A percentile compares a stretch with the other conserved stretches of the same genome.
Conservation (phyloP, 2,888 invertebrate species). For the Euplagia quadripunctaria region DNA sequence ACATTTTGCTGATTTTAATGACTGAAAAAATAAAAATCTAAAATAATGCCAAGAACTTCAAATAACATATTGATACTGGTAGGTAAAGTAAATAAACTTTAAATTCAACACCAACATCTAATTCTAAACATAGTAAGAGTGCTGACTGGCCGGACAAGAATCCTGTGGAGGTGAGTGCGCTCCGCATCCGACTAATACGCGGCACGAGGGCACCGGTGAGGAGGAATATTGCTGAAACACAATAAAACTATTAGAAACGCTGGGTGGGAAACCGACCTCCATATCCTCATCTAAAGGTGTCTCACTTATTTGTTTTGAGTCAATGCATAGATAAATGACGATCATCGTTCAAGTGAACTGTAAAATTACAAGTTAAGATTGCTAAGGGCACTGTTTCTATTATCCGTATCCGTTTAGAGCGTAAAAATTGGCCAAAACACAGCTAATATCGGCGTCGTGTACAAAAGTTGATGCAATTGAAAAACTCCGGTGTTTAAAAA, state of each 20-base stretch:
- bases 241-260: not conserved
- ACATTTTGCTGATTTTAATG: too few relatives aligned
- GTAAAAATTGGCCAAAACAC: not conserved
- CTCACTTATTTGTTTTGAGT: not conserved
- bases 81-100: not conserved
- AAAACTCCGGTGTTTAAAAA: too few relatives aligned
- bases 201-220: constrained; percentile 64
- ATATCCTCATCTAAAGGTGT: not conserved
- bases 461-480: not conserved
- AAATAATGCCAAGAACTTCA: too few relatives aligned
- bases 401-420: not conserved
- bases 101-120: not conserved
- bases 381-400: too few relatives aligned
- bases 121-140: constrained; percentile 65
- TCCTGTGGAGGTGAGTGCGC: constrained; percentile 44
- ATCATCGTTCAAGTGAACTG: not conserved
- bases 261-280: not conserved
- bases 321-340: too few relatives aligned
- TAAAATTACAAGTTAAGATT: not conserved
- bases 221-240: constrained; percentile 64
- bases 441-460: not conserved
- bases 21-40: too few relatives aligned
- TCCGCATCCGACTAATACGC: constrained; percentile 62
- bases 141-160: constrained; percentile 56
- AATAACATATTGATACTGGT: not conserved